phyloP scores from a whole-genome alignment of 2,113 vertebrate genomes.

The Piaya cayana region DNA sequence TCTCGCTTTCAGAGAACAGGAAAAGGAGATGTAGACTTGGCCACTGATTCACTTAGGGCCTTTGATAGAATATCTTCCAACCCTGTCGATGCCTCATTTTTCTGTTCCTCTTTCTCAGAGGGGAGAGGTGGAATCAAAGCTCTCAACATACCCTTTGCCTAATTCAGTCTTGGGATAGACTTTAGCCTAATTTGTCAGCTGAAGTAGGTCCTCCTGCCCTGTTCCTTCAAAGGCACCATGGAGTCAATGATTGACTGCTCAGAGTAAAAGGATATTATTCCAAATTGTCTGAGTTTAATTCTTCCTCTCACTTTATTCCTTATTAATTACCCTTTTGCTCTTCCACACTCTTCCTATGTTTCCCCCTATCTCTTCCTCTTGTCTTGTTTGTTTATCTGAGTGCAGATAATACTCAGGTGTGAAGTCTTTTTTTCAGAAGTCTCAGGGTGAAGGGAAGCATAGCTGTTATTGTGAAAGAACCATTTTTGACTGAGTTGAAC shows the following conservation, averaged over 20 bases:
- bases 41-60: neutral
- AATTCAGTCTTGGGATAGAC: neutral
- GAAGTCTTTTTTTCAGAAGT: neutral
- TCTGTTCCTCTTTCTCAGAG: neutral
- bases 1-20: neutral
- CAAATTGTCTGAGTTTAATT: neutral
- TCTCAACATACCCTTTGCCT: neutral
- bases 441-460: neutral
- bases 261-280: neutral
- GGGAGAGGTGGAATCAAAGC: neutral
- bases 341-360: neutral
- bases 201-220: neutral
- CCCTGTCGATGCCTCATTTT: neutral
- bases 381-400: neutral
- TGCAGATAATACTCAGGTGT: neutral
- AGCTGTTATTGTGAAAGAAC: neutral
- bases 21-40: neutral
- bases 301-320: neutral
- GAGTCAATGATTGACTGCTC: neutral
- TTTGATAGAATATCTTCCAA: neutral
- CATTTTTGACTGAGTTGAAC: neutral
- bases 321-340: neutral
- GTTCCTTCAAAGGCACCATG: neutral
- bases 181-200: neutral
- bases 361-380: neutral